phyloP scores from a whole-genome alignment of 2,797 vertebrate genomes.

The Catamblyrhynchus diadema region DNA sequence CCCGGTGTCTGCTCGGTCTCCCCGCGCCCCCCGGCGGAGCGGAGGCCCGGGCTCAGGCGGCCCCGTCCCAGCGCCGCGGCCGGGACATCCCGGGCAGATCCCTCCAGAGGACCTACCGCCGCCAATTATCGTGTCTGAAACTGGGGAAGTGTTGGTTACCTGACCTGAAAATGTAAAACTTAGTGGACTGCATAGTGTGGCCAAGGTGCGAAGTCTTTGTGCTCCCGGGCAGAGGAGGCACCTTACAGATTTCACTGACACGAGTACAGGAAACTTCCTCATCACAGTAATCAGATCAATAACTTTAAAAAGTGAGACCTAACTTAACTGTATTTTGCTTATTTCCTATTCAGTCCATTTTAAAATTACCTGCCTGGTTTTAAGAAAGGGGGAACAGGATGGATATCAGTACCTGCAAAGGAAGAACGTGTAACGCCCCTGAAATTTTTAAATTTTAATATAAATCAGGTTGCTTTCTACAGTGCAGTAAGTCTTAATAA shows the following conservation, averaged over 20 bases:
- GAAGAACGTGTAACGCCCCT: background rate
- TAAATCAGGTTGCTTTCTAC: background rate
- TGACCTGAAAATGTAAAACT: background rate
- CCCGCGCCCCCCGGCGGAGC: background rate
- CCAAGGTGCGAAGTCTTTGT: background rate
- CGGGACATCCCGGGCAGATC: background rate
- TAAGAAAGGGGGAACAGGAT: background rate
- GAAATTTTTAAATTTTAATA: background rate
- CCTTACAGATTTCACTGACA: accelerated
- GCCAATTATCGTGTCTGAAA: accelerated
- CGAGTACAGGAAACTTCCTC: accelerated
- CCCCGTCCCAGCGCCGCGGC: background rate
- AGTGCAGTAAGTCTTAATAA: background rate
- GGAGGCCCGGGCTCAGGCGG: background rate
- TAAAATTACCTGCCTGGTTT: background rate
- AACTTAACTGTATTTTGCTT: background rate
- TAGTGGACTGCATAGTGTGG: no score
- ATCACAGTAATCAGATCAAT: background rate
- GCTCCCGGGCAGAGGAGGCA: background rate
- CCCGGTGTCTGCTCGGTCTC: background rate
- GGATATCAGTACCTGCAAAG: background rate
- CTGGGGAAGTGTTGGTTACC: accelerated
- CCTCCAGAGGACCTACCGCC: background rate
- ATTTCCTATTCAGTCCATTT: background rate
- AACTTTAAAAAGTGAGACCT: background rate